Evolutionary conservation across 1,140 invertebrate species (phyloP).

Genomic region (Halesus radiatus): DNA sequence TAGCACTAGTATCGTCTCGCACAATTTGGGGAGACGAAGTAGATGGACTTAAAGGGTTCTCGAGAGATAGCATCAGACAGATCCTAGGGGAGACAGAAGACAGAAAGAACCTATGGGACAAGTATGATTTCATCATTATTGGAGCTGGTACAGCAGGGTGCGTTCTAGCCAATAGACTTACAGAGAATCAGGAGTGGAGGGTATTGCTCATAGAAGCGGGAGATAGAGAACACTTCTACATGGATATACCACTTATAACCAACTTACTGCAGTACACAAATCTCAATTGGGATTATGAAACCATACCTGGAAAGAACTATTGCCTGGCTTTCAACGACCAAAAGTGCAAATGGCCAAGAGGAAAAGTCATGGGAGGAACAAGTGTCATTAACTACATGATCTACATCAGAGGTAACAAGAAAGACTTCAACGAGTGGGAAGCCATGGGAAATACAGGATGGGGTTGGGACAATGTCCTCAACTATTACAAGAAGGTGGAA

Average conservation of each 20-base stretch:
- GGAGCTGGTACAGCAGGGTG: constrained; percentile 83
- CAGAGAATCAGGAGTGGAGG: constrained; percentile 65
- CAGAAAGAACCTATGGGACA: constrained; percentile 57
- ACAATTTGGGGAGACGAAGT: neutral
- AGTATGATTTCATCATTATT: constrained; percentile 77
- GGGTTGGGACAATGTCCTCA: constrained; percentile 80
- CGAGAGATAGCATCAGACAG: constrained; percentile 37
- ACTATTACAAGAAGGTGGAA: constrained; percentile 88
- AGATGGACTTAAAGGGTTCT: constrained; percentile 26
- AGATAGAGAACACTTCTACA: constrained; percentile 71
- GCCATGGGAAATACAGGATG: constrained; percentile 76
- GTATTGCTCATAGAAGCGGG: constrained; percentile 81
- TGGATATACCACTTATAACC: constrained; percentile 78
- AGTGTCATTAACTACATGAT: constrained; percentile 93
- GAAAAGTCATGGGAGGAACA: constrained; percentile 87
- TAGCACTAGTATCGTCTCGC: neutral
- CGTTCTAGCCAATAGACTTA: constrained; percentile 75
- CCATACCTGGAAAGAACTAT: constrained; percentile 70
- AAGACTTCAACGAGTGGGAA: constrained; percentile 86
- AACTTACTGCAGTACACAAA: constrained; percentile 74
- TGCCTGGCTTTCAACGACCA: constrained; percentile 72
- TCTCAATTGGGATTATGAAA: constrained; percentile 78
- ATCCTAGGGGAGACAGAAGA: constrained; percentile 62
- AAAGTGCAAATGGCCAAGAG: constrained; percentile 79
- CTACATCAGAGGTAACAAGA: constrained; percentile 83